These are phyloP conservation scores for Heterodera filipjevi DNA, from an alignment of 2,888 invertebrate species.

Conservation along the genomic window DNA sequence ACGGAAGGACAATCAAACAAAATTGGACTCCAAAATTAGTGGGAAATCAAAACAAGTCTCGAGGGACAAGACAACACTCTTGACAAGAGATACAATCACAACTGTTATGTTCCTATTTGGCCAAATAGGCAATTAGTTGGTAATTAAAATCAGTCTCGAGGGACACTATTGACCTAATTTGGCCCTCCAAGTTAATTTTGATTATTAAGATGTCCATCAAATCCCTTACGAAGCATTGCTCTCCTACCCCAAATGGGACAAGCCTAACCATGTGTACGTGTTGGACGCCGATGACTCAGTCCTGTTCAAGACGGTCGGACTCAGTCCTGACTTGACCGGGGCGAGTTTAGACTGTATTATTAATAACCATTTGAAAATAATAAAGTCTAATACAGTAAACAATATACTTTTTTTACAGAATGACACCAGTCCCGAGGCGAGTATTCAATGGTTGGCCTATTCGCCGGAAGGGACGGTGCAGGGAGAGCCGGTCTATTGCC, in stretches of 20 bases:
- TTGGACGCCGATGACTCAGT: slow-evolving; percentile 30
- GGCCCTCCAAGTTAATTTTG: not conserved
- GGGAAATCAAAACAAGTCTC: too few species aligned
- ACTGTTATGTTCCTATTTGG: too few species aligned
- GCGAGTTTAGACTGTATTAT: not conserved
- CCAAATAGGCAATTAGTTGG: too few species aligned
- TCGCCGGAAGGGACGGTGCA: slow-evolving; percentile 53
- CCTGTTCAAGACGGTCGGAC: slow-evolving; percentile 52
- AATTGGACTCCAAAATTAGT: not conserved
- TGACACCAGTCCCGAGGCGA: not conserved
- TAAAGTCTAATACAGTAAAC: too few species aligned
- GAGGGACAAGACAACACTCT: too few species aligned
- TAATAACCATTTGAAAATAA: too few species aligned
- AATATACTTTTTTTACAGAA: not conserved
- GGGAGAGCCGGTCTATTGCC: slow-evolving; percentile 59
- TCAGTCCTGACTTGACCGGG: slow-evolving; percentile 50
- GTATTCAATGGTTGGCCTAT: slow-evolving; percentile 63
- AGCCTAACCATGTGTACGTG: slow-evolving; percentile 53
- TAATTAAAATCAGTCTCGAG: too few species aligned
- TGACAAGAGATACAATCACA: too few species aligned
- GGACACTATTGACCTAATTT: too few species aligned
- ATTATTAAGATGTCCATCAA: slow-evolving; percentile 40
- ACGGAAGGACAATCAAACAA: too few species aligned
- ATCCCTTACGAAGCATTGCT: slow-evolving; percentile 61
- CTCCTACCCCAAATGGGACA: slow-evolving; percentile 59